Conservation (phyloP, 2,113 vertebrate species). For the Chionis minor region DNA sequence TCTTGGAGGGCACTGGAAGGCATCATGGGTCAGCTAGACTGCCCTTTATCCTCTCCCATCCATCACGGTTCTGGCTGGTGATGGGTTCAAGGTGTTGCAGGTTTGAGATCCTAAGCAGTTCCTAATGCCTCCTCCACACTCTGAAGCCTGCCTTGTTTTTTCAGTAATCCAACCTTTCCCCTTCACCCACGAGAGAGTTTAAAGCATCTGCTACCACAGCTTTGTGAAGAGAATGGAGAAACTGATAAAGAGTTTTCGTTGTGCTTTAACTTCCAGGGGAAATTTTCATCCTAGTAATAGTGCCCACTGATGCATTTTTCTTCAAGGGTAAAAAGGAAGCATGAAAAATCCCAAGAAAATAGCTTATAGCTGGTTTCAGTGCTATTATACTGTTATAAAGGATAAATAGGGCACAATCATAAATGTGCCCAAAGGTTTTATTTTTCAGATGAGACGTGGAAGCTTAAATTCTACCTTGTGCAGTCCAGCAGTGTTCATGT, state of each 20-base stretch:
- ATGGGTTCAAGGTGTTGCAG: constrained; percentile 71
- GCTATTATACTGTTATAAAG: neutral
- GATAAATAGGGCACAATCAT: neutral
- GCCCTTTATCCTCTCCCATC: constrained; percentile 68
- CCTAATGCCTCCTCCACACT: constrained; percentile 60
- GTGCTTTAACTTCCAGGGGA: constrained; percentile 38
- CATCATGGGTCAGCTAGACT: constrained; percentile 63
- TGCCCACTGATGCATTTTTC: neutral
- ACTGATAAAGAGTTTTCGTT: constrained; percentile 3
- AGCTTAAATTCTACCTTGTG: neutral
- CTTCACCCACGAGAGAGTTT: constrained; percentile 56
- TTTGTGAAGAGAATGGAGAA: neutral
- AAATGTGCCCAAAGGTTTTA: neutral
- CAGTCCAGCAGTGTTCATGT: neutral
- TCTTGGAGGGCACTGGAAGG: constrained; percentile 63
- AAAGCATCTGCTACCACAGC: constrained; percentile 62
- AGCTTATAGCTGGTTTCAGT: neutral
- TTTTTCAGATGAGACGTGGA: neutral
- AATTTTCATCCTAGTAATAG: neutral
- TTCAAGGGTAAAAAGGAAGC: neutral
- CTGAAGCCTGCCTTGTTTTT: constrained; percentile 68
- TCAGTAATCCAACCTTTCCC: constrained; percentile 68
- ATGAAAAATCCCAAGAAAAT: neutral
- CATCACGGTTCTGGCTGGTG: constrained; percentile 65
- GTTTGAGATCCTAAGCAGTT: constrained; percentile 68